A percentile compares a stretch with the other conserved stretches of the same genome.
Evolutionary conservation across 2,888 invertebrate genomes (phyloP).

Genomic region (Philaethria dido): DNA sequence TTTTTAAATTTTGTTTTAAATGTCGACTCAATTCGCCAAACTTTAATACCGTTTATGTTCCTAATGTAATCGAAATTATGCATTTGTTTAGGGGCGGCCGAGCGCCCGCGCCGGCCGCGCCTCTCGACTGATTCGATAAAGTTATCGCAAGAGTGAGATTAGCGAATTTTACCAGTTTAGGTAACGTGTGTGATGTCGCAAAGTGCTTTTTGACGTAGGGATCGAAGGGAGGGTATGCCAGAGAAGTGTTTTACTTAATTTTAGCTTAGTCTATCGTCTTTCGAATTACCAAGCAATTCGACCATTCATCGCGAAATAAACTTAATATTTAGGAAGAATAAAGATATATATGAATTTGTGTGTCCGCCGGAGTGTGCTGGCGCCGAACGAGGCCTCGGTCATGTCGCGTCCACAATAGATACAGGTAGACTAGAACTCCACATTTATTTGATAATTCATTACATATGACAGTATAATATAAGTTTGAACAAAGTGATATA

Average conservation of each 20-base stretch:
- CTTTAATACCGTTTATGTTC: slow-evolving; percentile 51
- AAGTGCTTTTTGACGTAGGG: slow-evolving; percentile 72
- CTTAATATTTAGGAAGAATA: slow-evolving; percentile 68
- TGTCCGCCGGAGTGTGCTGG: slow-evolving; percentile 61
- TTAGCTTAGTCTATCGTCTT: slow-evolving; percentile 71
- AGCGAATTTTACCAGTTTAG: slow-evolving; percentile 71
- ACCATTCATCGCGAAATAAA: slow-evolving; percentile 83
- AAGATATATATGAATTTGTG: slow-evolving; percentile 75
- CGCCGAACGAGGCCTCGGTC: slow-evolving; percentile 54
- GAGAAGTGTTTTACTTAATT: slow-evolving; percentile 74
- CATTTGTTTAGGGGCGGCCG: slow-evolving; percentile 53
- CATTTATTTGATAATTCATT: slow-evolving; percentile 51
- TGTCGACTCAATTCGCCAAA: slow-evolving; percentile 55
- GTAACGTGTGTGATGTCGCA: slow-evolving; percentile 67
- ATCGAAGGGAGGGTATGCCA: slow-evolving; percentile 69
- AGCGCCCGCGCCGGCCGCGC: slow-evolving; percentile 51
- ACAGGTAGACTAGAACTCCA: slow-evolving; percentile 53
- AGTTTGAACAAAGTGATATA: slow-evolving; percentile 62
- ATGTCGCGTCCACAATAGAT: slow-evolving; percentile 64
- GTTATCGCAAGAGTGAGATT: slow-evolving; percentile 74
- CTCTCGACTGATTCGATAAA: slow-evolving; percentile 75
- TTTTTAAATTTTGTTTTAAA: slow-evolving; percentile 48
- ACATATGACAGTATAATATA: slow-evolving; percentile 49
- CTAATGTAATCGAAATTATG: slow-evolving; percentile 57
- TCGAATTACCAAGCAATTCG: slow-evolving; percentile 82